phyloP scores from a whole-genome alignment of 2,797 vertebrate species.

The Pseudomugil tenellus region DNA sequence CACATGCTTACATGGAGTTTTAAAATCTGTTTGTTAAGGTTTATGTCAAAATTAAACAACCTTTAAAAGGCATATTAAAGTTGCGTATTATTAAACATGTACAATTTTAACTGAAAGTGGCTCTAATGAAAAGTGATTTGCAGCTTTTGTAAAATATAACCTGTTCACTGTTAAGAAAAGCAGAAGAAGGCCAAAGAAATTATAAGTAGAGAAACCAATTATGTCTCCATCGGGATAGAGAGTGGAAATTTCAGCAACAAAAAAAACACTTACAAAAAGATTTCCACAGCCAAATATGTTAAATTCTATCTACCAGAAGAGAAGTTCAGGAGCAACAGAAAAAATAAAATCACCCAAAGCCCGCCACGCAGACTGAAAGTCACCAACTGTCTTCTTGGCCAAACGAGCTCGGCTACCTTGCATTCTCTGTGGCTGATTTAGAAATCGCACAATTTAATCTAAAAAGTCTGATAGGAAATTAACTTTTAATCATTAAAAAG shows the following conservation, averaged over 20 bases:
- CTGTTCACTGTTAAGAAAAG: background rate
- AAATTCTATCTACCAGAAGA: background rate
- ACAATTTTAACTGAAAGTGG: conserved; percentile 1
- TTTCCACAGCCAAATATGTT: background rate
- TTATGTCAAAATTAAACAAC: background rate
- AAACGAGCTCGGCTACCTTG: conserved; percentile 9
- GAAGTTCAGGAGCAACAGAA: background rate
- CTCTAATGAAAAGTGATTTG: background rate
- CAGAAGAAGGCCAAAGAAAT: conserved; percentile 8
- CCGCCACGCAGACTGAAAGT: conserved; percentile 2
- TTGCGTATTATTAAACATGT: background rate
- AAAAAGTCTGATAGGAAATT: background rate
- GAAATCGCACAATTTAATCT: background rate
- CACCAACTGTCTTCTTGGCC: background rate
- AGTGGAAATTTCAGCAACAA: conserved; percentile 28
- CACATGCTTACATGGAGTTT: conserved; percentile 38
- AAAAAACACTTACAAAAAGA: conserved; percentile 2
- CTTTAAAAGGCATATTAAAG: conserved; percentile 13
- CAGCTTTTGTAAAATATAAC: background rate
- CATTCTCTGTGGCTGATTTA: background rate
- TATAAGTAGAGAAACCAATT: conserved; percentile 26
- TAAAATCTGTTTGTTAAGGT: conserved; percentile 4
- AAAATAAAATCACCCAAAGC: background rate
- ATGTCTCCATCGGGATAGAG: background rate
- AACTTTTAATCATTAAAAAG: background rate